phyloP scores from a whole-genome alignment of 2,113 vertebrate species.

The Plecturocebus donacophilus region DNA sequence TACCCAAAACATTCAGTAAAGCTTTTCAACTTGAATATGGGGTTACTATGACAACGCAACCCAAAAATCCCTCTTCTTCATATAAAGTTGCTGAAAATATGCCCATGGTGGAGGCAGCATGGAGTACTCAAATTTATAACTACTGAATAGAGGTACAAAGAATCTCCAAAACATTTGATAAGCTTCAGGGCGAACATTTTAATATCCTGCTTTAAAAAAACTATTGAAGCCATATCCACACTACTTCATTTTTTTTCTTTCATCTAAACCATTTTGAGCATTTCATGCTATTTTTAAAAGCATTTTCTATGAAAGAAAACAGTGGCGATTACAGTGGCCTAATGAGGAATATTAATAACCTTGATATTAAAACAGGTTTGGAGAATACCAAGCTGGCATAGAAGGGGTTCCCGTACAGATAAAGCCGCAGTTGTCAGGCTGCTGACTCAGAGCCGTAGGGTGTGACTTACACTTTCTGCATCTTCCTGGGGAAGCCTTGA shows the following conservation, averaged over 20 bases:
- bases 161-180: slow-evolving; percentile 50
- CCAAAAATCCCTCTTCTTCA: slow-evolving; percentile 66
- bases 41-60: slow-evolving; percentile 78
- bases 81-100: slow-evolving; percentile 65
- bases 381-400: background rate
- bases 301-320: slow-evolving; percentile 20
- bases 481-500: slow-evolving; percentile 7
- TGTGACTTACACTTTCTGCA: background rate
- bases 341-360: slow-evolving; percentile 40
- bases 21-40: slow-evolving; percentile 69
- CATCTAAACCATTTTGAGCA: slow-evolving; percentile 40
- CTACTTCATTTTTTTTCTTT: slow-evolving; percentile 45
- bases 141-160: slow-evolving; percentile 56
- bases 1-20: slow-evolving; percentile 80
- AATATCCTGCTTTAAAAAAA: slow-evolving; percentile 56
- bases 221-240: slow-evolving; percentile 26
- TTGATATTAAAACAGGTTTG: slow-evolving; percentile 32
- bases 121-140: slow-evolving; percentile 60
- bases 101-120: slow-evolving; percentile 51
- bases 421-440: background rate
- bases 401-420: background rate
- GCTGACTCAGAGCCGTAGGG: background rate
- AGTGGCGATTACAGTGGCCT: background rate
- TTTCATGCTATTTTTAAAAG: slow-evolving; percentile 51
- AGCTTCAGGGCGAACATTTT: slow-evolving; percentile 58